Conservation (phyloP, 2,888 invertebrate genomes). For the Chaetoderma sp. region DNA sequence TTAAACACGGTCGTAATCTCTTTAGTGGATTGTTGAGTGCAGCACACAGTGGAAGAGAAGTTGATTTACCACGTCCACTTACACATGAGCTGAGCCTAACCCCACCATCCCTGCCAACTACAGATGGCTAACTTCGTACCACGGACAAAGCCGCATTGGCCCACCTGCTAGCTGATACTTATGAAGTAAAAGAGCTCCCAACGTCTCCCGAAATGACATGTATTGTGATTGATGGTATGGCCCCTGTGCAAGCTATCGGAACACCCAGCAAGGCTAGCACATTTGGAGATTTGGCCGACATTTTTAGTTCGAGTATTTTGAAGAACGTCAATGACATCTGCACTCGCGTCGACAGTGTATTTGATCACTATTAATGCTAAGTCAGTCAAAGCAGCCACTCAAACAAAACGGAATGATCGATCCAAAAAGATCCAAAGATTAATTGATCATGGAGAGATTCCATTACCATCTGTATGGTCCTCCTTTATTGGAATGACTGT, state of each 20-base stretch:
- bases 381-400: not conserved
- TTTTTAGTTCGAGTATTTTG: slow-evolving; percentile 11
- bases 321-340: not conserved
- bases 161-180: not conserved
- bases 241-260: slow-evolving; percentile 17
- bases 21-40: not conserved
- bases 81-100: not conserved
- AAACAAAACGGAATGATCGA: not conserved
- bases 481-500: not conserved
- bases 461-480: not conserved
- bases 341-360: not conserved
- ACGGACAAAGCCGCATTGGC: not conserved
- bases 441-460: not conserved
- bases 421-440: not conserved
- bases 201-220: not conserved
- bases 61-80: not conserved
- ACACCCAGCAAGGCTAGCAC: slow-evolving; percentile 14
- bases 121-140: not conserved
- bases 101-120: not conserved
- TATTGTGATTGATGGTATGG: slow-evolving; percentile 14
- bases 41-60: not conserved
- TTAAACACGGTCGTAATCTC: not conserved
- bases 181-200: not conserved
- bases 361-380: not conserved
- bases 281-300: slow-evolving; percentile 17